Conservation (phyloP, 2,888 invertebrate species). For the Mimas tiliae region DNA sequence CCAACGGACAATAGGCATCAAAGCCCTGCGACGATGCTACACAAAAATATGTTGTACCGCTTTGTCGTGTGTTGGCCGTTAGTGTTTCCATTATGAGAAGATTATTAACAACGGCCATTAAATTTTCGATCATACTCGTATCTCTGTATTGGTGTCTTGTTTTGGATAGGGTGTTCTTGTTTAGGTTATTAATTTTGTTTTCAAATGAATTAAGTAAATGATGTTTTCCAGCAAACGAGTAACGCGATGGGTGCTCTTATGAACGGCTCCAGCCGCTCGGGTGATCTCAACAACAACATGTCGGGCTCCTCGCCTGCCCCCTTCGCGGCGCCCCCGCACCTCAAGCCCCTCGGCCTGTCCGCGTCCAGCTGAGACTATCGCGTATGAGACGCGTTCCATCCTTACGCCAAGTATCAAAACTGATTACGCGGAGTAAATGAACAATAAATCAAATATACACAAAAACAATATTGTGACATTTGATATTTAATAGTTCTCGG, state of each 20-base stretch:
- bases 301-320: constrained; percentile 80
- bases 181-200: not conserved
- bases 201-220: not conserved
- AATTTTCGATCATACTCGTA: too few species aligned
- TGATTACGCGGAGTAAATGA: constrained; percentile 51
- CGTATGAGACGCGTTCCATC: constrained; percentile 76
- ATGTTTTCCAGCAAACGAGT: constrained; percentile 64
- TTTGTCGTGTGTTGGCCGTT: too few species aligned
- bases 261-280: constrained; percentile 83
- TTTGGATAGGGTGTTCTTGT: not conserved
- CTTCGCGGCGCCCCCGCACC: constrained; percentile 80
- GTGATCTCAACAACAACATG: constrained; percentile 89
- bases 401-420: constrained; percentile 78
- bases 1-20: too few species aligned
- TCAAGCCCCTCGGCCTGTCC: constrained; percentile 85
- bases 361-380: constrained; percentile 87
- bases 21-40: too few species aligned
- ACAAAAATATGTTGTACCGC: too few species aligned
- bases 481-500: constrained; percentile 25
- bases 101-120: too few species aligned
- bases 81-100: too few species aligned
- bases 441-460: constrained; percentile 34
- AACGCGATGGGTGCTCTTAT: constrained; percentile 79
- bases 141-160: not conserved
- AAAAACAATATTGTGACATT: constrained; percentile 20